phyloP scores from a whole-genome alignment of 2,888 invertebrate genomes.

The Lycocerus yunnanus region DNA sequence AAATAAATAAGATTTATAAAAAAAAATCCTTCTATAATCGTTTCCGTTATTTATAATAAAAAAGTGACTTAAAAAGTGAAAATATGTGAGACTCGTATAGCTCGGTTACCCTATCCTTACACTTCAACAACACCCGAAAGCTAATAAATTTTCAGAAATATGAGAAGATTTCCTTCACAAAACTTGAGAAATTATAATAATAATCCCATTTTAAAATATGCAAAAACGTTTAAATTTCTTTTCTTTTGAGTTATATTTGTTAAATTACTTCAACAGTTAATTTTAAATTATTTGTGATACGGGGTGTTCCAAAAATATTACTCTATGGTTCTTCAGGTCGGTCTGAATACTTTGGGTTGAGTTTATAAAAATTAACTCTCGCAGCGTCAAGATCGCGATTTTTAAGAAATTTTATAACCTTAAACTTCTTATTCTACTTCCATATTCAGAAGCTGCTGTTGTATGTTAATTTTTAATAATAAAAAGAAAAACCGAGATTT shows the following conservation, averaged over 20 bases:
- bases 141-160: conserved; percentile 1
- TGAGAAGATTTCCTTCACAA: neutral
- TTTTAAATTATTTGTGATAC: neutral
- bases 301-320: neutral
- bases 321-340: too few relatives aligned
- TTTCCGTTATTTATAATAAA: neutral
- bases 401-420: too few relatives aligned
- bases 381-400: too few relatives aligned
- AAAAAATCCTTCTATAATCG: neutral
- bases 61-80: neutral
- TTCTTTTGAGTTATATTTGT: neutral
- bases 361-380: too few relatives aligned
- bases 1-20: neutral
- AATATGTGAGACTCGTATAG: conserved; percentile 1
- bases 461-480: too few relatives aligned
- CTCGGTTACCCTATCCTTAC: conserved; percentile 1
- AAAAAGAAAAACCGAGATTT: too few relatives aligned
- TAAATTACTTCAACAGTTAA: neutral
- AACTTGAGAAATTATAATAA: conserved; percentile 2
- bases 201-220: neutral
- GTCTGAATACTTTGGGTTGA: too few relatives aligned
- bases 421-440: too few relatives aligned
- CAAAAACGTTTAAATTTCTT: neutral
- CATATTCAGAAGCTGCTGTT: too few relatives aligned
- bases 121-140: conserved; percentile 3